Percentiles rank a stretch among this genome's conserved stretches.
phyloP scores from a whole-genome alignment of 2,888 invertebrate species.

The Leucophora obtusa region DNA sequence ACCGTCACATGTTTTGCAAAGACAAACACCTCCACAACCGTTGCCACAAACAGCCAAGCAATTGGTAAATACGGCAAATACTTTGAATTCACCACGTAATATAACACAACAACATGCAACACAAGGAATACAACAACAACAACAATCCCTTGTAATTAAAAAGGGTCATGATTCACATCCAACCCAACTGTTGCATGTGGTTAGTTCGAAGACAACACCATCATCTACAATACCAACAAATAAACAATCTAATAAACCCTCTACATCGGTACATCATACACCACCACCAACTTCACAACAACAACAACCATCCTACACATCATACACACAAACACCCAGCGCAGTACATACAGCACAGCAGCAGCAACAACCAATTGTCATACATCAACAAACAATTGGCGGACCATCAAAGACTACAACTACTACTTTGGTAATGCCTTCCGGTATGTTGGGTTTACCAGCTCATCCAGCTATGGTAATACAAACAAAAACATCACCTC shows the following conservation, averaged over 20 bases:
- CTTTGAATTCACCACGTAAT: slow-evolving; percentile 70
- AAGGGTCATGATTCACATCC: slow-evolving; percentile 68
- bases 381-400: slow-evolving; percentile 64
- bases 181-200: slow-evolving; percentile 74
- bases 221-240: slow-evolving; percentile 66
- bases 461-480: slow-evolving; percentile 71
- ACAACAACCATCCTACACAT: slow-evolving; percentile 61
- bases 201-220: slow-evolving; percentile 72
- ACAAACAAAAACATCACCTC: slow-evolving; percentile 70
- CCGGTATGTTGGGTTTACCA: slow-evolving; percentile 72
- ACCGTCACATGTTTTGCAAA: slow-evolving; percentile 71
- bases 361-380: slow-evolving; percentile 69
- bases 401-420: slow-evolving; percentile 68
- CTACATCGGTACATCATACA: slow-evolving; percentile 66
- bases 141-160: slow-evolving; percentile 74
- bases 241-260: slow-evolving; percentile 45
- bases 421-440: slow-evolving; percentile 67
- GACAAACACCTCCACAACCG: slow-evolving; percentile 66
- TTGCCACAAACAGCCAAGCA: slow-evolving; percentile 68
- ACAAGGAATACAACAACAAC: slow-evolving; percentile 59
- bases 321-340: slow-evolving; percentile 68
- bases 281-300: slow-evolving; percentile 70
- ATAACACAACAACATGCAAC: slow-evolving; percentile 66
- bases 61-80: slow-evolving; percentile 71
- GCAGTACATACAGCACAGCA: slow-evolving; percentile 65